These are phyloP conservation scores for Asarcornis scutulata DNA, from an alignment of 2,113 vertebrate species.

Conservation along the genomic window DNA sequence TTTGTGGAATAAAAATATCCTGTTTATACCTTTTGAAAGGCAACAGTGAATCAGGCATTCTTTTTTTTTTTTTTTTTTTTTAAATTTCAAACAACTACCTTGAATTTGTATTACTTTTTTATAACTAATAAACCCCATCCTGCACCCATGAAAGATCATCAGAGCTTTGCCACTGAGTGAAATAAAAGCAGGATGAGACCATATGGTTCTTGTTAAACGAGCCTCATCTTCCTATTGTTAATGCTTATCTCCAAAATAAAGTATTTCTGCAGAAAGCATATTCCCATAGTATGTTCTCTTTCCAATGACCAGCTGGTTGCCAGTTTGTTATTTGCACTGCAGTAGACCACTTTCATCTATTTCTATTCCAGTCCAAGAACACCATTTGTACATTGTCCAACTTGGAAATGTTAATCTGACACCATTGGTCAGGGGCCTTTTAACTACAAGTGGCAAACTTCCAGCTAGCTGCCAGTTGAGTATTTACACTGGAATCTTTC, in stretches of 20 bases:
- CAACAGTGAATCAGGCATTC: neutral
- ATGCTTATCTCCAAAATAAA: conserved; percentile 73
- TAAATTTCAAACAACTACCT: neutral
- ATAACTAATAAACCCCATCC: neutral
- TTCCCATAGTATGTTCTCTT: conserved; percentile 67
- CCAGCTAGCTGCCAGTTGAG: conserved; percentile 72
- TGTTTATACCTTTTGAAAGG: neutral
- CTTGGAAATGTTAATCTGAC: conserved; percentile 74
- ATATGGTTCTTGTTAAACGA: conserved; percentile 70
- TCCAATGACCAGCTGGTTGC: conserved; percentile 72
- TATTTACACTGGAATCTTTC: conserved; percentile 73
- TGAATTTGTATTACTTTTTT: neutral
- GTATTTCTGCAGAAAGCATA: conserved; percentile 68
- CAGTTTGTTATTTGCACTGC: conserved; percentile 70
- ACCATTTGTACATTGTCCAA: conserved; percentile 76
- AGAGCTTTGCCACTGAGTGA: neutral
- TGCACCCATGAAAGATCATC: neutral
- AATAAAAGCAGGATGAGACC: conserved; percentile 50
- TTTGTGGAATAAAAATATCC: neutral
- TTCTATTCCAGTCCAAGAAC: conserved; percentile 73
- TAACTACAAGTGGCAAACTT: conserved; percentile 69
- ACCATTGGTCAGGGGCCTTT: conserved; percentile 71
- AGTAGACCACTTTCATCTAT: conserved; percentile 72
- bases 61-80: neutral
- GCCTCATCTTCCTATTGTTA: conserved; percentile 69